Base-by-base conservation (phyloP, 1,140 invertebrate species). In the Heliothis subflexa region DNA sequence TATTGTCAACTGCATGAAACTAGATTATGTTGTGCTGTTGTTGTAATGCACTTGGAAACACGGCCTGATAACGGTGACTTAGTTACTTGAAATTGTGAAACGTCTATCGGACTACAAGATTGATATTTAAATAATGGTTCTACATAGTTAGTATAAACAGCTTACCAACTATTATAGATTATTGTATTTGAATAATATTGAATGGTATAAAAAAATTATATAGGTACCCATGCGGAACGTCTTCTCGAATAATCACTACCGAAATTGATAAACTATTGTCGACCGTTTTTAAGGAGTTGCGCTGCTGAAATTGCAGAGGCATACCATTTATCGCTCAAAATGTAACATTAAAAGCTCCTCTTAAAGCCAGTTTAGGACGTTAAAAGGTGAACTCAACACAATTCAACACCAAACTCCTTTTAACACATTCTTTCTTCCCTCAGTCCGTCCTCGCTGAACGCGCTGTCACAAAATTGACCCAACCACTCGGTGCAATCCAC, bases 1-100 rank as follows among this genome's bases (percentile, higher is more conserved):
- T 76, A 76, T 80, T 64, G 78, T 74, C 66, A 74, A 47, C 33
- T 75, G 64, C 57, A 80, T 16, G 47, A 13, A 40, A 62, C 64
- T 21, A 72, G 62, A 45, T 78, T 78, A 18, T 18, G 47, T 33
- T n/a, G 50, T 55, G 2, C 21, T 49, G 18, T 52, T 25, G 40
- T 45, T 66, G n/a, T 66, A 50, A 50, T 13, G 18, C 33, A 21
- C 12, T 72, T 21, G 25, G n/a, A 71, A 71, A 16, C 68, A 33
- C 14, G 68, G 10, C 28, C 25, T 68, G 40, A 21, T 68, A 25
- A 62, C 47, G 28, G 18, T 52, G 5, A 68, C 47, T 52, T 50
- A 50, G 47, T 28, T 50, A 68, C 47, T 49, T 68, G n/a, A 47
- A 47, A 47, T 28, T 52, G 16, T 50, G 33, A 1, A 33, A 45